These are phyloP conservation scores for Lingula anatina DNA, from an alignment of 2,888 invertebrate species.

Conservation along the genomic window DNA sequence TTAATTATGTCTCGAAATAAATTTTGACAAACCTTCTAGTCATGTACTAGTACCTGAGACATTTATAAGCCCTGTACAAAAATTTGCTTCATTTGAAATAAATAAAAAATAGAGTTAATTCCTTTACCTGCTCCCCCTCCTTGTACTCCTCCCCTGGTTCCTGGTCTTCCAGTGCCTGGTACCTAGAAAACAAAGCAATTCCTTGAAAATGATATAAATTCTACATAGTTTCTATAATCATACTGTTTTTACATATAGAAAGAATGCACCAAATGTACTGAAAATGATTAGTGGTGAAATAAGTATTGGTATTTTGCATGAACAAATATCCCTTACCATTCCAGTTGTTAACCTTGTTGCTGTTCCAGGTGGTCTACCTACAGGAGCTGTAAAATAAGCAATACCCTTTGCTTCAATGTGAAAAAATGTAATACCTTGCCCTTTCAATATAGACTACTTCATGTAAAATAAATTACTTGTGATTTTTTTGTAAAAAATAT, in stretches of 20 bases:
- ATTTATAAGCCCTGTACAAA: too few species aligned
- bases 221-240: not conserved
- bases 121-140: slow-evolving; percentile 32
- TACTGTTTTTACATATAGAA: not conserved
- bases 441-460: too few species aligned
- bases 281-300: not conserved
- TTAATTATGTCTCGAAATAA: too few species aligned
- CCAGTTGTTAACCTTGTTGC: slow-evolving; percentile 49
- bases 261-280: not conserved
- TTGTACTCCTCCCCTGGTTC: slow-evolving; percentile 32
- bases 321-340: slow-evolving; percentile 43
- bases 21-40: too few species aligned
- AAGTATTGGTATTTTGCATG: not conserved
- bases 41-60: too few species aligned
- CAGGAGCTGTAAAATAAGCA: slow-evolving; percentile 19
- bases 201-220: not conserved
- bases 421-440: too few species aligned
- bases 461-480: too few species aligned
- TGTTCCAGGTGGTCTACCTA: slow-evolving; percentile 46
- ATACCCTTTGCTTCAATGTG: too few species aligned
- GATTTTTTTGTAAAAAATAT: too few species aligned
- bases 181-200: slow-evolving; percentile 19
- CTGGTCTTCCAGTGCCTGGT: slow-evolving; percentile 35
- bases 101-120: too few species aligned
- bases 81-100: too few species aligned